Evolutionary conservation across 2,888 invertebrate species (phyloP).

Genomic region (Eustalomyia histrio): DNA sequence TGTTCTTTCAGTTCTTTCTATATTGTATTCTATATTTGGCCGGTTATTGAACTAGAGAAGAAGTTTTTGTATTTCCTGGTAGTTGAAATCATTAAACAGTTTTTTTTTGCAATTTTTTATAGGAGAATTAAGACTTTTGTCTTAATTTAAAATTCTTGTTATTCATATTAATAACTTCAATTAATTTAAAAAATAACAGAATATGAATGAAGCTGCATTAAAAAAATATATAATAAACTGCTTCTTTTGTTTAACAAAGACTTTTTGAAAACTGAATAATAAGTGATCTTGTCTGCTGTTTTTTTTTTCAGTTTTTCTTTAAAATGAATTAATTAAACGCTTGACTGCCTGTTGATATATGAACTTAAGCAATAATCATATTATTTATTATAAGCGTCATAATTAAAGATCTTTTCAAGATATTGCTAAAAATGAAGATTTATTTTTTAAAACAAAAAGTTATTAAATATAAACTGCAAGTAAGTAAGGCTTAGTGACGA

Average conservation of each 20-base stretch:
- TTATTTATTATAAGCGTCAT: conserved; percentile 46
- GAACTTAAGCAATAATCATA: conserved; percentile 57
- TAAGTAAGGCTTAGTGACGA: background rate
- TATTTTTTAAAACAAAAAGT: background rate
- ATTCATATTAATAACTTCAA: conserved; percentile 47
- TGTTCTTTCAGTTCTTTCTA: background rate
- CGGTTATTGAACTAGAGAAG: conserved; percentile 63
- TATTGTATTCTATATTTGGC: conserved; percentile 48
- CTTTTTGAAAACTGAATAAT: conserved; percentile 1
- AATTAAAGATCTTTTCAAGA: conserved; percentile 48
- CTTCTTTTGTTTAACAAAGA: conserved; percentile 1
- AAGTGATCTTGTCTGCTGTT: conserved; percentile 36
- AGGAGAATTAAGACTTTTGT: conserved; percentile 24
- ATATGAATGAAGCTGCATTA: background rate
- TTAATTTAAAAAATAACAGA: conserved; percentile 40
- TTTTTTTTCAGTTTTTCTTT: background rate
- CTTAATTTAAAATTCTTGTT: conserved; percentile 20
- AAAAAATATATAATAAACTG: background rate
- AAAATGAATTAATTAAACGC: conserved; percentile 59
- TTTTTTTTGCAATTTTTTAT: background rate
- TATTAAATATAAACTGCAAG: background rate
- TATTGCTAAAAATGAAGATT: conserved; percentile 19
- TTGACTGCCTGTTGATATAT: conserved; percentile 60
- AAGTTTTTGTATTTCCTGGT: conserved; percentile 53
- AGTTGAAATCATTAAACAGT: background rate